Evolutionary conservation across 2,888 invertebrate species (phyloP).

Genomic region (Chelonus formosanus): DNA sequence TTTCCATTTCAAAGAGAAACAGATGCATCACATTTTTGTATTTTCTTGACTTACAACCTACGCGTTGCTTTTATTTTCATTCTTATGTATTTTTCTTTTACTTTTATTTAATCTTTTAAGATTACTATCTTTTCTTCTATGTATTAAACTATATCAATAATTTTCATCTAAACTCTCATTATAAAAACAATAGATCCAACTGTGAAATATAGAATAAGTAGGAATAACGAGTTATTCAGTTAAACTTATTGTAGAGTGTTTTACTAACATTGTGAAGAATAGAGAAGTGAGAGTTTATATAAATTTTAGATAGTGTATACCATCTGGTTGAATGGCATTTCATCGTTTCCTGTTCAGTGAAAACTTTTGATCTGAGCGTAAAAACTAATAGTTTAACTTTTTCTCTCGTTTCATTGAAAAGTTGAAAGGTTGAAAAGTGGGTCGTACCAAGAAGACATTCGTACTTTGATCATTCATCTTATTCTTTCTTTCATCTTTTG

Average conservation of each 20-base stretch:
- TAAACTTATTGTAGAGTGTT: too few relatives aligned
- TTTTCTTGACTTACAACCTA: conserved; percentile 4
- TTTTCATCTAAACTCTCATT: too few relatives aligned
- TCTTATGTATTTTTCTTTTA: conserved; percentile 13
- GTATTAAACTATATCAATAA: too few relatives aligned
- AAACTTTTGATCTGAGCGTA: conserved; percentile 23
- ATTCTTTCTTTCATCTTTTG: conserved; percentile 5
- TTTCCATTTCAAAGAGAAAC: conserved; percentile 39
- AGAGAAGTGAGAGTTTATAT: too few relatives aligned
- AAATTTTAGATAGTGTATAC: neutral
- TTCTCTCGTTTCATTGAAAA: conserved; percentile 19
- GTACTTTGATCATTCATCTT: conserved; percentile 6
- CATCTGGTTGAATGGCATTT: conserved; percentile 18
- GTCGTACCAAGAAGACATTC: conserved; percentile 13
- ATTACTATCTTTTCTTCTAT: too few relatives aligned
- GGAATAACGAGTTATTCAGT: too few relatives aligned
- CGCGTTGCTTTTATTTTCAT: conserved; percentile 1
- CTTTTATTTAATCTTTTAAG: too few relatives aligned
- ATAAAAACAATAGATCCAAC: too few relatives aligned
- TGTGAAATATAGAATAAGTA: neutral
- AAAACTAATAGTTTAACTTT: conserved; percentile 17
- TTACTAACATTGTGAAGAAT: too few relatives aligned
- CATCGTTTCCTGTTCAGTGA: conserved; percentile 15
- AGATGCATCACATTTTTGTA: conserved; percentile 34
- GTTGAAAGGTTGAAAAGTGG: conserved; percentile 18